Evolutionary conservation across 2,797 vertebrate genomes (phyloP).

Genomic region (Xyrichtys novacula): DNA sequence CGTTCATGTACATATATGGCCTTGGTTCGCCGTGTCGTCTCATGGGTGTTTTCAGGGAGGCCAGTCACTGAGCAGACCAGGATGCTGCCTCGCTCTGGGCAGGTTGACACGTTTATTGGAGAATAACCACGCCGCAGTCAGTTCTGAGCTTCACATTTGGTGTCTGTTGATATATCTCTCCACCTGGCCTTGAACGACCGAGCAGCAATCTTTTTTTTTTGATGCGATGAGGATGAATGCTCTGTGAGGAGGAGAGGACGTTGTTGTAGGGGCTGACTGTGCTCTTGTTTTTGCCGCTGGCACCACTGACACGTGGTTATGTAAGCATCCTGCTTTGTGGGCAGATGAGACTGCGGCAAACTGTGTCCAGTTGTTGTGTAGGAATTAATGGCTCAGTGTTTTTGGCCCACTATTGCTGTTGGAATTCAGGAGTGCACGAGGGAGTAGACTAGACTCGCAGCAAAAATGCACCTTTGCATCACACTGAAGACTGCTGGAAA

Average conservation of each 20-base stretch:
- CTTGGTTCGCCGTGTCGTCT: slow-evolving; percentile 40
- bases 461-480: slow-evolving; percentile 46
- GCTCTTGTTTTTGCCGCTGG: slow-evolving; percentile 73
- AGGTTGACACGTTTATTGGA: slow-evolving; percentile 41
- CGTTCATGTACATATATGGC: slow-evolving; percentile 70
- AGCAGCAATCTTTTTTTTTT: slow-evolving; percentile 45
- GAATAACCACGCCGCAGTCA: slow-evolving; percentile 22
- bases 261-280: slow-evolving; percentile 62
- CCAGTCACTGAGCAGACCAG: slow-evolving; percentile 43
- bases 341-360: slow-evolving; percentile 74
- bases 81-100: slow-evolving; percentile 43
- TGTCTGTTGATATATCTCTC: slow-evolving; percentile 48
- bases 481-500: slow-evolving; percentile 58
- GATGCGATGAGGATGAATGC: slow-evolving; percentile 62
- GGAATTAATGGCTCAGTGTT: slow-evolving; percentile 57
- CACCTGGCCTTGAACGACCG: slow-evolving; percentile 55
- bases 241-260: slow-evolving; percentile 62
- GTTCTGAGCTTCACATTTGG: slow-evolving; percentile 28
- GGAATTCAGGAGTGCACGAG: slow-evolving; percentile 46
- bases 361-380: slow-evolving; percentile 71
- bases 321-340: slow-evolving; percentile 75
- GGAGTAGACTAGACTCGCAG: slow-evolving; percentile 26
- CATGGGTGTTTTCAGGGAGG: slow-evolving; percentile 51
- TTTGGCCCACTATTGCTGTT: slow-evolving; percentile 42
- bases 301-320: slow-evolving; percentile 65